phyloP scores from a whole-genome alignment of 2,888 invertebrate species.

The Drosophila borealis region DNA sequence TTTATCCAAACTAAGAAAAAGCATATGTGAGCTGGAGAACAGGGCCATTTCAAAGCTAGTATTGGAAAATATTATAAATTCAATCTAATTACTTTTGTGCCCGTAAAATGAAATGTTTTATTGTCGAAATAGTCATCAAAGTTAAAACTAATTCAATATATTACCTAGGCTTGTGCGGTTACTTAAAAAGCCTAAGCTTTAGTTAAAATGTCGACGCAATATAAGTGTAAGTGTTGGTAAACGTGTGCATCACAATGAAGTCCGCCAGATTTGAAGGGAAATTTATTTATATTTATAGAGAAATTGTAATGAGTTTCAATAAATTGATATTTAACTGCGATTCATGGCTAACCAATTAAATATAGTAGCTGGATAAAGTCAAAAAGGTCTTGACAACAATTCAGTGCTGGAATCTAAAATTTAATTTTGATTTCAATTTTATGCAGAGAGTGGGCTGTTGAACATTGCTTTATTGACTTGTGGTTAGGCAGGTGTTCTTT shows the following conservation, averaged over 20 bases:
- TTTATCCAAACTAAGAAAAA: not conserved
- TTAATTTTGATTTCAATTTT: not conserved
- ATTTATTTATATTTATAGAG: conserved; percentile 1
- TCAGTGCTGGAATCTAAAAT: not conserved
- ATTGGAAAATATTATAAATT: no score
- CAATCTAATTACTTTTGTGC: no score
- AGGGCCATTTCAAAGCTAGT: no score
- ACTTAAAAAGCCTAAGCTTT: no score
- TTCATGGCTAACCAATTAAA: not conserved
- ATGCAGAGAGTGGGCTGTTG: not conserved
- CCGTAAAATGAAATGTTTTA: no score
- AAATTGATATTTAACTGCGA: not conserved
- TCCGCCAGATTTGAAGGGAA: conserved; percentile 1
- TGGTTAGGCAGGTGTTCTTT: not conserved
- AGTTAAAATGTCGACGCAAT: no score
- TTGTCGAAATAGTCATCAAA: no score
- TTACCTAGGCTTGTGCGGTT: no score
- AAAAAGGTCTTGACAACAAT: no score
- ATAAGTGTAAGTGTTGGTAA: not conserved
- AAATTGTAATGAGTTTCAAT: conserved; percentile 6
- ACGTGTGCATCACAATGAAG: not conserved
- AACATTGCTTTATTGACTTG: not conserved
- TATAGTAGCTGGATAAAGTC: no score
- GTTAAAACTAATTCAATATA: no score
- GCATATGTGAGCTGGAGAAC: no score